Evolutionary conservation across 2,888 invertebrate genomes (phyloP).

Genomic region (Helleia helle): DNA sequence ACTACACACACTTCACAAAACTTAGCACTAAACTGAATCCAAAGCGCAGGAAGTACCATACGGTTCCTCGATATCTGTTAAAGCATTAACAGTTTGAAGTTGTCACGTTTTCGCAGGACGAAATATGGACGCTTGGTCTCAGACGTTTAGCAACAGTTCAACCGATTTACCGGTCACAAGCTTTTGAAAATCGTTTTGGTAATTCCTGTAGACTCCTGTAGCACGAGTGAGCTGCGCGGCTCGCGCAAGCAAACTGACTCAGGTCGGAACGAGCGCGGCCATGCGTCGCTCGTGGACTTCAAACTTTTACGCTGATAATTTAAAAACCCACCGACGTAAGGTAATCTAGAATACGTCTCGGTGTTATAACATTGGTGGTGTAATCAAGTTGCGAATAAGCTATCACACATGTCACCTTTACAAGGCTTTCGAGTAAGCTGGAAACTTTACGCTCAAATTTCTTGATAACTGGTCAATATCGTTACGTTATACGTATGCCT

Average conservation of each 20-base stretch:
- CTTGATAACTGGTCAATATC: no score
- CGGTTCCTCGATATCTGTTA: slow-evolving; percentile 58
- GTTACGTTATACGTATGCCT: background rate
- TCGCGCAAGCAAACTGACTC: slow-evolving; percentile 61
- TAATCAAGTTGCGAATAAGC: slow-evolving; percentile 57
- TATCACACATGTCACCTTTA: slow-evolving; percentile 51
- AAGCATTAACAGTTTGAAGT: slow-evolving; percentile 55
- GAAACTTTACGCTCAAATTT: background rate
- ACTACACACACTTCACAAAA: slow-evolving; percentile 58
- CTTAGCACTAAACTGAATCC: slow-evolving; percentile 54
- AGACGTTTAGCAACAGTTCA: slow-evolving; percentile 53
- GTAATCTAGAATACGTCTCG: slow-evolving; percentile 21
- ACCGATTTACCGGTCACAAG: slow-evolving; percentile 61
- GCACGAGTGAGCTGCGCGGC: slow-evolving; percentile 66
- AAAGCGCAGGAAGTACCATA: slow-evolving; percentile 54
- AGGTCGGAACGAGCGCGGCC: slow-evolving; percentile 33
- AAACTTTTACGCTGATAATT: slow-evolving; percentile 63
- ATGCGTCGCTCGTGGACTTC: slow-evolving; percentile 59
- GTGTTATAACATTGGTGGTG: slow-evolving; percentile 40
- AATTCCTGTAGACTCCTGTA: slow-evolving; percentile 30
- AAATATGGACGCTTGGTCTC: slow-evolving; percentile 51
- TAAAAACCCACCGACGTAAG: slow-evolving; percentile 30
- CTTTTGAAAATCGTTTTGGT: slow-evolving; percentile 59
- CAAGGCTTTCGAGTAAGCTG: slow-evolving; percentile 44
- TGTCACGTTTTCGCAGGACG: slow-evolving; percentile 60